phyloP scores from a whole-genome alignment of 92 coral and sea anemone genomes.

The Phenganax marumi region DNA sequence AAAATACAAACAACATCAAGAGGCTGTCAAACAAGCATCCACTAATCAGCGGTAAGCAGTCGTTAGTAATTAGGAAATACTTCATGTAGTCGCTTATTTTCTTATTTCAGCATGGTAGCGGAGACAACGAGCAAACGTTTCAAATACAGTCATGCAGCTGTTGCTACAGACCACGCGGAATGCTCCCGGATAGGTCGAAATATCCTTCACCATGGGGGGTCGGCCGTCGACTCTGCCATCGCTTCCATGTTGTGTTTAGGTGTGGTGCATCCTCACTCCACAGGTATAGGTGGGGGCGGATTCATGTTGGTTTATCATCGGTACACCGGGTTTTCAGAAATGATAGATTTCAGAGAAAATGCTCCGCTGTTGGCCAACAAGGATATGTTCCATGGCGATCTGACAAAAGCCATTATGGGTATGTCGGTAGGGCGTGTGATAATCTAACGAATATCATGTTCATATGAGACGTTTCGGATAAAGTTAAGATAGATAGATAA shows the following conservation, averaged over 20 bases:
- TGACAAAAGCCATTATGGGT: conserved; percentile 91
- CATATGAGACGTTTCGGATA: not conserved
- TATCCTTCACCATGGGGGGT: conserved; percentile 71
- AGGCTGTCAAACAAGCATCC: not conserved
- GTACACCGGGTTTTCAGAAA: conserved; percentile 61
- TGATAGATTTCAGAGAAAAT: conserved; percentile 96
- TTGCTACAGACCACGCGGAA: conserved; percentile 75
- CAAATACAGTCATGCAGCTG: conserved; percentile 76
- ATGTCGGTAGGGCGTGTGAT: not conserved
- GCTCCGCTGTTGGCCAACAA: conserved; percentile 75
- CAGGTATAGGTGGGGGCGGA: conserved; percentile 97
- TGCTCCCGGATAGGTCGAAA: conserved; percentile 81
- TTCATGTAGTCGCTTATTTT: not conserved
- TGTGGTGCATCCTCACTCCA: conserved; percentile 88
- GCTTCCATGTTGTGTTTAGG: conserved; percentile 89
- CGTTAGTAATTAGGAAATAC: too few species aligned
- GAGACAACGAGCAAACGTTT: conserved; percentile 47
- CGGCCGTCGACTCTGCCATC: conserved; percentile 93
- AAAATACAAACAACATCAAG: not conserved
- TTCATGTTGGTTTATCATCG: conserved; percentile 87
- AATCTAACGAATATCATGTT: not conserved
- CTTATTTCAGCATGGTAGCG: conserved; percentile 14
- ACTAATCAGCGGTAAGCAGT: too few species aligned
- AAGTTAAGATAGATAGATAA: too few species aligned
- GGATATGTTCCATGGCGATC: conserved; percentile 86